Evolutionary conservation across 2,888 invertebrate species (phyloP).

Genomic region (Melinaea marsaeus): DNA sequence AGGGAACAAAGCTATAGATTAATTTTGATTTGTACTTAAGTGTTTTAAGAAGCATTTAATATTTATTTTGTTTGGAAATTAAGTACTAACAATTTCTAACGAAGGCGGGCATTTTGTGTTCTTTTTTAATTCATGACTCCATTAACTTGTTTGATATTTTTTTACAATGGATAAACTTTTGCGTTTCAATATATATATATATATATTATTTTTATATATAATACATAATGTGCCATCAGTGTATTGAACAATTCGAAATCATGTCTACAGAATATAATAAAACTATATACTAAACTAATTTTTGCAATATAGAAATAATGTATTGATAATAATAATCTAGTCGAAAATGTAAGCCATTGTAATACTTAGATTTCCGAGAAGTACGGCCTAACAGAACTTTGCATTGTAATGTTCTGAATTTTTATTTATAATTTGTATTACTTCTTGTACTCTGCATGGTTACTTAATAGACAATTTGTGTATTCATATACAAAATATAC

Average conservation of each 20-base stretch:
- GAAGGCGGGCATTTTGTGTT: neutral
- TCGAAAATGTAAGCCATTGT: conserved; percentile 76
- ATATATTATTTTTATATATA: neutral
- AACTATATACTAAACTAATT: conserved; percentile 8
- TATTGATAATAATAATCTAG: conserved; percentile 73
- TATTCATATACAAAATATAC: conserved; percentile 56
- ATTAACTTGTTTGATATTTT: too few relatives aligned
- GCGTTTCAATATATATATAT: neutral
- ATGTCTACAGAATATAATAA: conserved; percentile 21
- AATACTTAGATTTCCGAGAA: conserved; percentile 51
- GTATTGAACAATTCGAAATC: conserved; percentile 13
- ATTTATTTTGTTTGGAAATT: neutral
- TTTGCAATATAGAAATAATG: conserved; percentile 63
- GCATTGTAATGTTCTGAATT: conserved; percentile 27
- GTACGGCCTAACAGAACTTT: conserved; percentile 31
- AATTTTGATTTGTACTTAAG: conserved; percentile 8
- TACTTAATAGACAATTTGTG: conserved; percentile 45
- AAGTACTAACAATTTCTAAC: neutral
- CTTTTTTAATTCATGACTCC: neutral
- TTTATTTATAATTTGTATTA: conserved; percentile 41
- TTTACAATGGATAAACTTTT: neutral
- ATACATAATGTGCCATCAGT: conserved; percentile 19
- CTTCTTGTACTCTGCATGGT: conserved; percentile 52
- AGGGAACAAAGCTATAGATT: conserved; percentile 5
- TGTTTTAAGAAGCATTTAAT: conserved; percentile 13